phyloP scores from a whole-genome alignment of 1,140 invertebrate genomes.

The Drosophila kanapiae region DNA sequence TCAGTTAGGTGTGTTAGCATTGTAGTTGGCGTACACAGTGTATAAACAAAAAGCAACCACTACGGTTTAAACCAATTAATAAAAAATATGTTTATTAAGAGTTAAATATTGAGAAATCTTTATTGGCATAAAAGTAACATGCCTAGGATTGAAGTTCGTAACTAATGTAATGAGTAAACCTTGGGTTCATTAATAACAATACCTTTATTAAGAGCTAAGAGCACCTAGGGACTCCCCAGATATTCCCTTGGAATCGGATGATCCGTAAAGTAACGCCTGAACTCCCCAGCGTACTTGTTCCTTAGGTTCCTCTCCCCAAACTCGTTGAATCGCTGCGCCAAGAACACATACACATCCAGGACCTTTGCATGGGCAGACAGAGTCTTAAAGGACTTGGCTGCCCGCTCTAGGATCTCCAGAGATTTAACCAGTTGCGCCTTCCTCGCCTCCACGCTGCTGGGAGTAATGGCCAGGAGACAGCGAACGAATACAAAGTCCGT shows the following conservation, averaged over 20 bases:
- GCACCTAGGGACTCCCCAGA: conserved; percentile 62
- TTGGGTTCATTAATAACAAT: conserved; percentile 21
- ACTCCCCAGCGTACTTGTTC: conserved; percentile 91
- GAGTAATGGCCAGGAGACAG: conserved; percentile 88
- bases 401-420: conserved; percentile 88
- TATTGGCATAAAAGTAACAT: background rate
- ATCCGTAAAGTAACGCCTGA: conserved; percentile 89
- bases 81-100: conserved; percentile 76
- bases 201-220: conserved; percentile 40
- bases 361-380: conserved; percentile 90
- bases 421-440: conserved; percentile 88
- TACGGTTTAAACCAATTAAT: conserved; percentile 74
- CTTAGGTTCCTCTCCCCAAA: conserved; percentile 88
- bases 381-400: conserved; percentile 89
- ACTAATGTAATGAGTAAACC: background rate
- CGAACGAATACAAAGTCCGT: conserved; percentile 87
- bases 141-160: background rate
- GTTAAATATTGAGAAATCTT: conserved; percentile 28
- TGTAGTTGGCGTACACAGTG: conserved; percentile 62
- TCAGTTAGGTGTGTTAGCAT: conserved; percentile 62
- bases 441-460: conserved; percentile 85
- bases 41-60: conserved; percentile 56
- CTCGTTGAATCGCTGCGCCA: conserved; percentile 89
- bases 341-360: conserved; percentile 88
- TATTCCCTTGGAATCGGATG: conserved; percentile 85